Evolutionary conservation across 2,888 invertebrate genomes (phyloP).

Genomic region (Calliopum simillimum): DNA sequence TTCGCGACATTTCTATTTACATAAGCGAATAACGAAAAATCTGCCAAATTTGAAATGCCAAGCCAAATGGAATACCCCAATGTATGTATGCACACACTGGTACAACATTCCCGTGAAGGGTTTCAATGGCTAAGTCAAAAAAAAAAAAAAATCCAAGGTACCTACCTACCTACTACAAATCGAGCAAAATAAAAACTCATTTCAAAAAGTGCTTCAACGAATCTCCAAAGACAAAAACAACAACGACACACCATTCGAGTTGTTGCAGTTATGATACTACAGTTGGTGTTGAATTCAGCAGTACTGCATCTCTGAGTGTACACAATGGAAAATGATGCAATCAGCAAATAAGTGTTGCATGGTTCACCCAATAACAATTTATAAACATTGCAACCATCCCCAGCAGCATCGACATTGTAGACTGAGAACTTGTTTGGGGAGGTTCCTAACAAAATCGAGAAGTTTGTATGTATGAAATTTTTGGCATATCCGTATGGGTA

Average conservation of each 20-base stretch:
- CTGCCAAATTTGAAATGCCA: constrained; percentile 5
- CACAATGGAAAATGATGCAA: constrained; percentile 26
- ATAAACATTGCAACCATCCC: constrained; percentile 24
- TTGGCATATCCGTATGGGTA: too few relatives aligned
- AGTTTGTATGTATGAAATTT: too few relatives aligned
- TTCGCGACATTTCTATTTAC: constrained; percentile 22
- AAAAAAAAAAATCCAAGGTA: neutral
- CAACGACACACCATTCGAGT: neutral
- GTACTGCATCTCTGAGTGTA: neutral
- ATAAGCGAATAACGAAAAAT: constrained; percentile 5
- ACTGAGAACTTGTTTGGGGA: too few relatives aligned
- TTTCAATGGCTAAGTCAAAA: too few relatives aligned
- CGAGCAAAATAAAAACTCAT: constrained; percentile 28
- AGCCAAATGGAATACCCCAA: too few relatives aligned
- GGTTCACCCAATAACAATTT: constrained; percentile 16
- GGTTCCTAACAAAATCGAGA: too few relatives aligned
- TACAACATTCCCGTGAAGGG: too few relatives aligned
- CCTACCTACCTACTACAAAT: constrained; percentile 6
- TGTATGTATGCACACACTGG: neutral
- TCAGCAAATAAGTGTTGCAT: constrained; percentile 32
- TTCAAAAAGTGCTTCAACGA: constrained; percentile 28
- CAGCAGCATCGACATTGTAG: neutral
- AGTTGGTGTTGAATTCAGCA: neutral
- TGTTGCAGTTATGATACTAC: neutral
- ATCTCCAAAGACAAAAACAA: constrained; percentile 29